phyloP scores from a whole-genome alignment of 2,888 invertebrate species.

The Rotaria sp. region DNA sequence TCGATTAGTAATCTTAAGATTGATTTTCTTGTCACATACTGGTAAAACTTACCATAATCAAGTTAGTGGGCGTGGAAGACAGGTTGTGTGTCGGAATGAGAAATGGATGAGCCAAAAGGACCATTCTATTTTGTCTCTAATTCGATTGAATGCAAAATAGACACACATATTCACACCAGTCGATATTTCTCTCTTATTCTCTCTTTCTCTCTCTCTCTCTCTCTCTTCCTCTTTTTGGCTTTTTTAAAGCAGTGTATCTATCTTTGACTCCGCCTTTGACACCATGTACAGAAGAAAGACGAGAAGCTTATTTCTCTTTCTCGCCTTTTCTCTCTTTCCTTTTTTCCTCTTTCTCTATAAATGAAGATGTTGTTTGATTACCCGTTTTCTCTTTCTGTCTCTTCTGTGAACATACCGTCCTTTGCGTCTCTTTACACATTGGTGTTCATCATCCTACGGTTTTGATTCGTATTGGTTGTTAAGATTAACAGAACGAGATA shows the following conservation, averaged over 20 bases:
- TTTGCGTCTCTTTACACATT: background rate
- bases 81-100: conserved; percentile 9
- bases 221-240: background rate
- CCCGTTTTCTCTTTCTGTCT: background rate
- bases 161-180: background rate
- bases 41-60: background rate
- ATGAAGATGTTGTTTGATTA: background rate
- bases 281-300: conserved; percentile 21
- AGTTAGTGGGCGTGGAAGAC: background rate
- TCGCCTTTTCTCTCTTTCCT: background rate
- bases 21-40: too few species aligned
- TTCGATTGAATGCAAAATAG: background rate
- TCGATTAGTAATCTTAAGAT: too few species aligned
- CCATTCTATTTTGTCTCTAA: conserved; percentile 22
- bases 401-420: background rate
- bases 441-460: background rate
- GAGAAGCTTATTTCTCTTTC: background rate
- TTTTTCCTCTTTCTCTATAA: background rate
- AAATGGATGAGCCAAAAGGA: conserved; percentile 24
- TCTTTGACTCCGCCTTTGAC: conserved; percentile 19
- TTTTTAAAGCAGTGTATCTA: conserved; percentile 9
- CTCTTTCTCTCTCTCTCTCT: background rate
- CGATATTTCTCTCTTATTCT: background rate
- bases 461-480: background rate
- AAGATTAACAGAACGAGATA: background rate